phyloP scores from a whole-genome alignment of 1,140 invertebrate species.

The Platyscapa corneri region DNA sequence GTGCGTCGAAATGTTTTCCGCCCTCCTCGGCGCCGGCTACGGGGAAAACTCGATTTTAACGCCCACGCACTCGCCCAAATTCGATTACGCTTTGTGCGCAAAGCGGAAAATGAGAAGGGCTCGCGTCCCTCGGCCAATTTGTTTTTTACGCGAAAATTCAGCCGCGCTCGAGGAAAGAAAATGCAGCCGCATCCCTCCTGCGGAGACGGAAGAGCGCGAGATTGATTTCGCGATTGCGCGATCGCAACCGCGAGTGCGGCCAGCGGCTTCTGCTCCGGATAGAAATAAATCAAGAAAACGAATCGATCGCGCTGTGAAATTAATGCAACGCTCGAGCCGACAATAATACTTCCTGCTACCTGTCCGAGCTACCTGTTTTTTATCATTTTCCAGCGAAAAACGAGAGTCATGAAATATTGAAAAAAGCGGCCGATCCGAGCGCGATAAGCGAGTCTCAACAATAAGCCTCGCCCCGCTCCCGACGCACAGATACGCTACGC shows the following conservation, averaged over 20 bases:
- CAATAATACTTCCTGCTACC: background rate
- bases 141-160: background rate
- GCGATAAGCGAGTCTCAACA: background rate
- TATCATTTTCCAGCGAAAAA: background rate
- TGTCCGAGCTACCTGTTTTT: too few relatives aligned
- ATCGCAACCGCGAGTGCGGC: background rate
- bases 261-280: too few relatives aligned
- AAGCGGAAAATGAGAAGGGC: background rate
- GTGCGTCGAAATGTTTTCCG: conserved; percentile 21
- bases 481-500: background rate
- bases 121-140: background rate
- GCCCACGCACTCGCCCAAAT: conserved; percentile 18
- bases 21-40: conserved; percentile 12
- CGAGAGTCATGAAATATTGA: background rate
- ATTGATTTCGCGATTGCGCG: conserved; percentile 49
- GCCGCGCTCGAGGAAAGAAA: too few relatives aligned
- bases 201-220: background rate
- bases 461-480: background rate
- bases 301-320: conserved; percentile 21
- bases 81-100: conserved; percentile 13
- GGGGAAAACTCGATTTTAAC: conserved; percentile 1
- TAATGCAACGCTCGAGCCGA: background rate
- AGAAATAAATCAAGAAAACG: conserved; percentile 22
- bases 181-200: too few relatives aligned
- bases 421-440: background rate